Conservation (phyloP, 2,113 vertebrate species). For the Galemys pyrenaicus region DNA sequence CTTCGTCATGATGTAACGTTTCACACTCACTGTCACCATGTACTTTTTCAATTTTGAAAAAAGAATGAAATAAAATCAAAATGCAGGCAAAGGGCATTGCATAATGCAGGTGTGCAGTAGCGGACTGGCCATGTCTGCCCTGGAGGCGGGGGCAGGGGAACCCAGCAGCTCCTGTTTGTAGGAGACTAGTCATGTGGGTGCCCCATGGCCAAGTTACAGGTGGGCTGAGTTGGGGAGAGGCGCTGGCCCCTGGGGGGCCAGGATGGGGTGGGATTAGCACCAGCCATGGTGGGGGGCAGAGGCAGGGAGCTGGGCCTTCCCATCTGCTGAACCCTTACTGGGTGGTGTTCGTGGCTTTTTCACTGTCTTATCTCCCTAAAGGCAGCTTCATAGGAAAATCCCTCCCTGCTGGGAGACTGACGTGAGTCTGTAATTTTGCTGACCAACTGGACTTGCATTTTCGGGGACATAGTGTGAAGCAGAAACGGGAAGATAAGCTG, state of each 20-base stretch:
- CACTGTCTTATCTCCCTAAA: neutral
- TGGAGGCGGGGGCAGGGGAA: too few species aligned
- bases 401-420: constrained; percentile 47
- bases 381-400: constrained; percentile 53
- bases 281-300: neutral
- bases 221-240: too few species aligned
- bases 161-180: too few species aligned
- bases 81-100: neutral
- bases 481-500: constrained; percentile 77
- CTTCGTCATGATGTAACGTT: neutral
- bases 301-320: neutral
- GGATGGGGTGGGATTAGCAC: too few species aligned
- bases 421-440: constrained; percentile 11
- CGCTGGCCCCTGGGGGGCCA: too few species aligned
- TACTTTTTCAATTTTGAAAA: neutral
- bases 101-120: too few species aligned
- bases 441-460: constrained; percentile 51
- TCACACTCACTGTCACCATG: neutral
- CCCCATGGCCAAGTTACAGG: too few species aligned
- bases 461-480: constrained; percentile 53
- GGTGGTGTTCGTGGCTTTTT: fast-evolving
- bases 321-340: neutral
- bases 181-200: too few species aligned
- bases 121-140: too few species aligned
- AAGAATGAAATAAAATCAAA: neutral